Evolutionary conservation across 35 echinoderm and acorn worm species (phyloP), one percentile per base, ranked within the genome.

Genomic region (Holothuria glaberrima): DNA sequence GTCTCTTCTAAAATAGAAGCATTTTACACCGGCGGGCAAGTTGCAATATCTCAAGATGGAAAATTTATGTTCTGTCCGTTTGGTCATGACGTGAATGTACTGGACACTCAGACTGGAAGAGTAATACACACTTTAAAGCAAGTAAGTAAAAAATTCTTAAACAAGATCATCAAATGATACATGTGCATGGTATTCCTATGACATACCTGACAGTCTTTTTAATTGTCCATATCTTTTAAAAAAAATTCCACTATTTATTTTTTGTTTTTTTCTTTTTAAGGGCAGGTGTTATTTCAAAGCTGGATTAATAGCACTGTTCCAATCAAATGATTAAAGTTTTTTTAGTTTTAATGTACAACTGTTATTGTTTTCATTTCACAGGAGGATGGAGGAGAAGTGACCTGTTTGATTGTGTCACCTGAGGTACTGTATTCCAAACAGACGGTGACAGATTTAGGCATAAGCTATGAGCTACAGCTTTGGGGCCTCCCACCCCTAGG

Each of bases 11-110:
- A 90, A 44, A 94, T 99, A 73, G 91, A 94, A 59, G 91, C 97
- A 44, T 91, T 99, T 48, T 99, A 99, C 79, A 95, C 97, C 3
- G 97, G 97, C 48, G 96, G 96, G 1, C 94, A 92, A 75, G 91
- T 98, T 31, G 46, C 89, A 0, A 34, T 98, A 21, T 86, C 90
- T 52, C 64, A 70, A 46, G 90, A 95, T 91, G 93, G 91, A n/a
- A 20, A 80, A 4, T 69, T 91, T 35, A 78, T 99, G 26, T 99
- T 99, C 58, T 99, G 97, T 86, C 74, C 91, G 3, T 90, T 89
- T 85, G 93, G 88, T 38, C 82, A 92, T 32, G 33, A 82, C 30
- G 84, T 99, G 3, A 92, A 99, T 48, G 72, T 99, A 16, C 58
- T 99, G 17, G 86, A 93, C 52, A 68, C 91, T 19, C 24, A 72